These are phyloP conservation scores for Tylochromis polylepis DNA, from an alignment of 2,113 vertebrate species.

Conservation along the genomic window DNA sequence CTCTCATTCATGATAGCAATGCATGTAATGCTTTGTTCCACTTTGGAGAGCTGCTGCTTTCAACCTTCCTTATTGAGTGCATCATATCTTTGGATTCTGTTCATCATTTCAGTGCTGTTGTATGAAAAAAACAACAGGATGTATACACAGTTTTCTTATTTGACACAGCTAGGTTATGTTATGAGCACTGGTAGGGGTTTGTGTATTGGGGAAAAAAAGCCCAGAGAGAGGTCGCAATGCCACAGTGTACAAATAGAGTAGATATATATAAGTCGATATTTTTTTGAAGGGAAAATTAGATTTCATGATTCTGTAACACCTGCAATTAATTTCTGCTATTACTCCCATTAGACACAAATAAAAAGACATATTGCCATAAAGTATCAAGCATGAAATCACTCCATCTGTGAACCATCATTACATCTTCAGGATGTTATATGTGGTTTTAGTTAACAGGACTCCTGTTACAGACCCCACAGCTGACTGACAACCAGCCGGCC, in stretches of 20 bases:
- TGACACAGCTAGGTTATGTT: neutral
- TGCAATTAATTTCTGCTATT: neutral
- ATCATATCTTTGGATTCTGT: neutral
- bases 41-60: neutral
- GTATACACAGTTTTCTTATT: neutral
- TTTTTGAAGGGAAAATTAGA: neutral
- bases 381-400: slow-evolving; percentile 1
- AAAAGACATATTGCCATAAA: neutral
- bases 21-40: slow-evolving; percentile 23
- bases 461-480: neutral
- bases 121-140: neutral
- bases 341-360: neutral
- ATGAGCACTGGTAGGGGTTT: neutral
- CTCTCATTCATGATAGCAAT: neutral
- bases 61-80: neutral
- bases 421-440: neutral
- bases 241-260: neutral
- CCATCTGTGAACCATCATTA: slow-evolving; percentile 6
- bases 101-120: slow-evolving; percentile 3
- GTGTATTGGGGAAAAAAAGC: too few relatives aligned
- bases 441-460: neutral
- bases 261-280: neutral
- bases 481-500: neutral
- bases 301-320: neutral
- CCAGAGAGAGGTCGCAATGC: neutral